Evolutionary conservation across 2,888 invertebrate genomes (phyloP).

Genomic region (Eubasilissa splendida): DNA sequence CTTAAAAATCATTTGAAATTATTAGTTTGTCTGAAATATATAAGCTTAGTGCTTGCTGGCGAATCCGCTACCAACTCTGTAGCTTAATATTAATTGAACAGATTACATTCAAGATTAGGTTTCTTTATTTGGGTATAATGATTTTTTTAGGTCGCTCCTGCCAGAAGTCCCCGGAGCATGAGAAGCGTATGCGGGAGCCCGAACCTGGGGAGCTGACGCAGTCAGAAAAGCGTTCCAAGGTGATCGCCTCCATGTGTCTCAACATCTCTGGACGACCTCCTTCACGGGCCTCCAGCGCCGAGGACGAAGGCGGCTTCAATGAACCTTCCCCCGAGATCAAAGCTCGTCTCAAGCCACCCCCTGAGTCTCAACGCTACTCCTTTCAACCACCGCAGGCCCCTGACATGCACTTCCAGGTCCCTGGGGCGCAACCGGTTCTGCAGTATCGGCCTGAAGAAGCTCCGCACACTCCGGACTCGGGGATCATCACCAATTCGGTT

Average conservation of each 20-base stretch:
- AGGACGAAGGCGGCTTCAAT: constrained; percentile 82
- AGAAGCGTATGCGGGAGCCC: constrained; percentile 36
- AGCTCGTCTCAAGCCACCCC: constrained; percentile 68
- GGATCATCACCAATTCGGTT: constrained; percentile 63
- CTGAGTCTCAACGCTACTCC: constrained; percentile 55
- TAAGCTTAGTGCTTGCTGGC: too few relatives aligned
- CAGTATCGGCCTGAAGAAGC: constrained; percentile 34
- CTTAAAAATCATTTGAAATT: too few relatives aligned
- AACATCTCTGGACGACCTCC: constrained; percentile 77
- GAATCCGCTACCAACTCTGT: too few relatives aligned
- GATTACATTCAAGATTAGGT: too few relatives aligned
- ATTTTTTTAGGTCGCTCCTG: constrained; percentile 59
- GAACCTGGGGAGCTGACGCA: constrained; percentile 43
- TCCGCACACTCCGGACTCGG: constrained; percentile 54
- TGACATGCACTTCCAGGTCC: constrained; percentile 41
- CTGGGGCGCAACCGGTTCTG: constrained; percentile 28
- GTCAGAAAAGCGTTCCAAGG: constrained; percentile 63
- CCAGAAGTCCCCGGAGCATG: constrained; percentile 60
- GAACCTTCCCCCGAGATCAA: constrained; percentile 81
- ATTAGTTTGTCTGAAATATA: too few relatives aligned
- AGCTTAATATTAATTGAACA: too few relatives aligned
- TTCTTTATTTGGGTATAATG: too few relatives aligned
- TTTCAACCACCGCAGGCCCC: constrained; percentile 47
- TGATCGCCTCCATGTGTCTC: constrained; percentile 74
- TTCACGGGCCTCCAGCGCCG: constrained; percentile 78